phyloP scores from a whole-genome alignment of 2,888 invertebrate genomes.

The Drosophila paramelanica region DNA sequence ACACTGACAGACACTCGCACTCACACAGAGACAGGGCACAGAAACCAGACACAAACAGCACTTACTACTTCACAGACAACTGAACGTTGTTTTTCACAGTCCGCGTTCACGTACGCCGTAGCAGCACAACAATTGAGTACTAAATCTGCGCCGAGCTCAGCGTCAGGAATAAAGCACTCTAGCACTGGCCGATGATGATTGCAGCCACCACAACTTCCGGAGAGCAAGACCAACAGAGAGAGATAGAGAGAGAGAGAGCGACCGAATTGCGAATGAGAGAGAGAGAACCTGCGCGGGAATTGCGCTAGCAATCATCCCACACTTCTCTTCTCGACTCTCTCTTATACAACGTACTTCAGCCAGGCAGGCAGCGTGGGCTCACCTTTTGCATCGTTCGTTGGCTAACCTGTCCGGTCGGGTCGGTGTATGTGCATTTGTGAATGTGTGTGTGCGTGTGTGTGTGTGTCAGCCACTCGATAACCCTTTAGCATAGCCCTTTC shows the following conservation, averaged over 20 bases:
- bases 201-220: constrained; percentile 68
- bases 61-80: constrained; percentile 37
- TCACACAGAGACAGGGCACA: constrained; percentile 10
- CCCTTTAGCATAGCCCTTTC: constrained; percentile 64
- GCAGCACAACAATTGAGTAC: constrained; percentile 85
- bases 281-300: constrained; percentile 50
- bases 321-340: constrained; percentile 41
- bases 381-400: constrained; percentile 44
- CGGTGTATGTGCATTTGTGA: constrained; percentile 3
- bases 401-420: constrained; percentile 51
- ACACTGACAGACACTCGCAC: background rate
- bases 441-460: constrained; percentile 9
- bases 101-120: constrained; percentile 82
- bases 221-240: constrained; percentile 34
- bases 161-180: constrained; percentile 60
- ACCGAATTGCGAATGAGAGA: constrained; percentile 1
- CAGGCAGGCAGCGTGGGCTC: constrained; percentile 42
- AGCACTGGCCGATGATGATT: constrained; percentile 38
- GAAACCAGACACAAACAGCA: constrained; percentile 35
- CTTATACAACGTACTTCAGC: constrained; percentile 49
- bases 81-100: constrained; percentile 54
- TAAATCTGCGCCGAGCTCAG: constrained; percentile 76
- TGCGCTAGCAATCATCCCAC: background rate
- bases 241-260: constrained; percentile 23
- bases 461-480: constrained; percentile 53